Evolutionary conservation across 2,113 vertebrate genomes (phyloP).

Genomic region (Oceanodroma tethys): DNA sequence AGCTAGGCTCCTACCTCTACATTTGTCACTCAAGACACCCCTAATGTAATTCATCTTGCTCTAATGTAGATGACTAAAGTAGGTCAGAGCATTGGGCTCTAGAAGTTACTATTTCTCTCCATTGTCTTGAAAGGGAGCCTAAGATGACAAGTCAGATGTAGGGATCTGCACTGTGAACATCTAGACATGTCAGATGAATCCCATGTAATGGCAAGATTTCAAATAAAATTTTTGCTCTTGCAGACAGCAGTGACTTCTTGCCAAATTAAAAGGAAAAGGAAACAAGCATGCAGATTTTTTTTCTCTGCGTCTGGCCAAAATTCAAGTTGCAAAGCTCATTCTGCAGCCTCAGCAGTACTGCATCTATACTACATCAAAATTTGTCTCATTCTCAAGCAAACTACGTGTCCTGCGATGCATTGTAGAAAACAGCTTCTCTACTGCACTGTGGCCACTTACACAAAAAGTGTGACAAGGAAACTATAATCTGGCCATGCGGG

Average conservation of each 20-base stretch:
- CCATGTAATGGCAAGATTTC: background rate
- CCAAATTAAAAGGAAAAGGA: background rate
- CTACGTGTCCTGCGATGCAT: background rate
- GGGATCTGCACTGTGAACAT: background rate
- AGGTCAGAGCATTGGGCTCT: background rate
- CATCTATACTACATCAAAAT: background rate
- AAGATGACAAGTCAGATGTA: background rate
- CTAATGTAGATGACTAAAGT: slow-evolving; percentile 2
- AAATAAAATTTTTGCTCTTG: background rate
- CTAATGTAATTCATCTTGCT: background rate
- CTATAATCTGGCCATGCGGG: background rate
- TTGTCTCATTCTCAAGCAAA: background rate
- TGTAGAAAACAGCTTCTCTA: background rate
- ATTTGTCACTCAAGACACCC: background rate
- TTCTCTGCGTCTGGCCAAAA: background rate
- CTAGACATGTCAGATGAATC: background rate
- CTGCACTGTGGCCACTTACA: background rate
- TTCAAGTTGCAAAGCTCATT: background rate
- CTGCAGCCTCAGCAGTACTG: background rate
- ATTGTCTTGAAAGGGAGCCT: background rate
- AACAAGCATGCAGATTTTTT: background rate
- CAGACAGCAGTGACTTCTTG: background rate
- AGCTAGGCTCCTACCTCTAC: background rate
- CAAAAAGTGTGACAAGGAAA: background rate
- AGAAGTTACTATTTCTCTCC: background rate